Evolutionary conservation across 2,888 invertebrate genomes (phyloP).

Genomic region (Dryobotodes eremita): DNA sequence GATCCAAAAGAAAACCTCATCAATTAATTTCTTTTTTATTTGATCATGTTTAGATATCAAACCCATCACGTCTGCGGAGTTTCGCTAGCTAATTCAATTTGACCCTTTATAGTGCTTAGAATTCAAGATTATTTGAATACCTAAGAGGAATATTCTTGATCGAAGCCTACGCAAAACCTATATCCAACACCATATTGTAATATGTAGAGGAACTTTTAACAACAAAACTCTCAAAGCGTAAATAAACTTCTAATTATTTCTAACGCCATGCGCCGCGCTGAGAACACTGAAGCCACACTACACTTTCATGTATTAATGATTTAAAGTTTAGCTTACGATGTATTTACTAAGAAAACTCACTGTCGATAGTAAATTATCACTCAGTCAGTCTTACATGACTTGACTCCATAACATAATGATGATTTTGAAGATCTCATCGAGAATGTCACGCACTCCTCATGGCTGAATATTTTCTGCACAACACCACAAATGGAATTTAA

Average conservation of each 20-base stretch:
- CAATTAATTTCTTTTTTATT: no score
- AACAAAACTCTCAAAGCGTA: conserved; percentile 28
- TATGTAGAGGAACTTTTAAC: conserved; percentile 29
- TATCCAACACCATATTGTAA: not conserved
- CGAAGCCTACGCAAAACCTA: not conserved
- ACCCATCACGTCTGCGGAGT: no score
- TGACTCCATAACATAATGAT: no score
- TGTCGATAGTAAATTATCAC: not conserved
- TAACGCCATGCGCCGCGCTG: conserved; percentile 7
- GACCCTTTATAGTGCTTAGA: not conserved
- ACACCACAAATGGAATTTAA: no score
- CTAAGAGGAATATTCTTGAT: not conserved
- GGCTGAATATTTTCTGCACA: no score
- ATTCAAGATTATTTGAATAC: not conserved
- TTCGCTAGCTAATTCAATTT: no score
- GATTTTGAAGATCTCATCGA: no score
- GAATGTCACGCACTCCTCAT: no score
- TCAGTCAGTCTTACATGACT: not conserved
- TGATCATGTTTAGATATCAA: no score
- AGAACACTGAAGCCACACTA: conserved; percentile 36
- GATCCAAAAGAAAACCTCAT: no score
- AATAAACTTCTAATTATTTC: conserved; percentile 51
- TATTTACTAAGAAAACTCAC: conserved; percentile 22
- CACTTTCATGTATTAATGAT: conserved; percentile 35
- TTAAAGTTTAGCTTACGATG: conserved; percentile 41